Evolutionary conservation across 2,797 vertebrate species (phyloP).

Genomic region (Enteromius thamalakanensis): DNA sequence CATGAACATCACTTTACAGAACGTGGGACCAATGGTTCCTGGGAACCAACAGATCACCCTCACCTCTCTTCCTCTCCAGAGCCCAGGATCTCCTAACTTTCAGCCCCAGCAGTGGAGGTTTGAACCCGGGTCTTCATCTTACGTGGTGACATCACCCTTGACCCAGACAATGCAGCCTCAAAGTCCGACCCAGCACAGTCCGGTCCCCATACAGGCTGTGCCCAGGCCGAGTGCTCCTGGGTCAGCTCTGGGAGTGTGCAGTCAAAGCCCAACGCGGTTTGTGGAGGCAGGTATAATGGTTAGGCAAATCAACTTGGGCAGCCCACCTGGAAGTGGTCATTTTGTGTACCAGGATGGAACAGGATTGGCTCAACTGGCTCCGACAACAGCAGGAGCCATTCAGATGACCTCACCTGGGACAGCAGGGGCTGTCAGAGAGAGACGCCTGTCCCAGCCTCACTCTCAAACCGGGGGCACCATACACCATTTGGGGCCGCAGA

Average conservation of each 20-base stretch:
- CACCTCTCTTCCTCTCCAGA: slow-evolving; percentile 88
- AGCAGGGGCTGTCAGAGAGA: slow-evolving; percentile 82
- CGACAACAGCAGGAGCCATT: slow-evolving; percentile 82
- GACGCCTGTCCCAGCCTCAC: slow-evolving; percentile 93
- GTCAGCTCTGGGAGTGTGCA: slow-evolving; percentile 85
- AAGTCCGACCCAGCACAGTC: slow-evolving; percentile 93
- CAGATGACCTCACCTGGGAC: slow-evolving; percentile 84
- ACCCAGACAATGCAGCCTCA: slow-evolving; percentile 92
- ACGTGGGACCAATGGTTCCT: slow-evolving; percentile 87
- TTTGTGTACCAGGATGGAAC: slow-evolving; percentile 94
- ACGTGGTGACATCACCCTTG: slow-evolving; percentile 92
- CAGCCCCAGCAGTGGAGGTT: slow-evolving; percentile 91
- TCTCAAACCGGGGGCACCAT: slow-evolving; percentile 94
- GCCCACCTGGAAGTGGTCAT: slow-evolving; percentile 84
- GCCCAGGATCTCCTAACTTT: slow-evolving; percentile 89
- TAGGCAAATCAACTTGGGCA: slow-evolving; percentile 89
- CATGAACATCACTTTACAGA: slow-evolving; percentile 95
- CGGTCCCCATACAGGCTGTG: slow-evolving; percentile 84
- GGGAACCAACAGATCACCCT: slow-evolving; percentile 94
- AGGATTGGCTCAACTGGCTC: slow-evolving; percentile 85
- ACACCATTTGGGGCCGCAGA: slow-evolving; percentile 94
- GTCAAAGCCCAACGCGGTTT: slow-evolving; percentile 91
- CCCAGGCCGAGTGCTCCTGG: slow-evolving; percentile 82
- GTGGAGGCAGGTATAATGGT: slow-evolving; percentile 92
- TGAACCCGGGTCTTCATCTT: slow-evolving; percentile 89